Conservation (phyloP, 2,113 vertebrate genomes). For the Pteruthius melanotis region DNA sequence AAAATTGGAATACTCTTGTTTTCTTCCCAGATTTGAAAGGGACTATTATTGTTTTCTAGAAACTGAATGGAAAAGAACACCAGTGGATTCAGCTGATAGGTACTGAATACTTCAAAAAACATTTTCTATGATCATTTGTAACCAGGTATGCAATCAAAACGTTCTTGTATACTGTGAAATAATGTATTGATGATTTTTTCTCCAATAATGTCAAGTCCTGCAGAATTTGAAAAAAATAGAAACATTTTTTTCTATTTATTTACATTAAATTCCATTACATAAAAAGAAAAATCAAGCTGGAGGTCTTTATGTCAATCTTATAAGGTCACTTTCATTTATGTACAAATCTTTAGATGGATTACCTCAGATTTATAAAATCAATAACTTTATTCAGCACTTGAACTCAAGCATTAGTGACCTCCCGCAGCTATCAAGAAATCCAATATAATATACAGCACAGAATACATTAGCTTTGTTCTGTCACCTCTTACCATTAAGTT, state of each 20-base stretch:
- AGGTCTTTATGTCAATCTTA: background rate
- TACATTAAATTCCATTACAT: background rate
- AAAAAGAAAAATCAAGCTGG: background rate
- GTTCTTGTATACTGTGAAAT: background rate
- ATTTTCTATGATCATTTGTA: background rate
- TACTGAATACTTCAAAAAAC: background rate
- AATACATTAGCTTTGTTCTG: constrained; percentile 20
- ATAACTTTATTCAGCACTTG: background rate
- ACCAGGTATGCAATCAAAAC: background rate
- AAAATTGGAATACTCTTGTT: background rate
- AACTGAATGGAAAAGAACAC: background rate
- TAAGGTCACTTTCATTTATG: constrained; percentile 34
- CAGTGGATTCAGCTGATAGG: background rate
- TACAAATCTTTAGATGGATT: background rate
- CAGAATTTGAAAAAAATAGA: background rate
- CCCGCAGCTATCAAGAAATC: background rate
- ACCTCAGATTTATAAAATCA: constrained; percentile 44
- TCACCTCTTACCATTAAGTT: constrained; percentile 2
- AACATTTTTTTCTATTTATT: background rate
- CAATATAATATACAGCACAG: background rate
- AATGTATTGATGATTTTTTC: background rate
- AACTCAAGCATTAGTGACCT: background rate
- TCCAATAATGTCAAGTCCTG: background rate
- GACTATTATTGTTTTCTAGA: background rate
- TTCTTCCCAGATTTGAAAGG: background rate